A percentile compares a stretch with the other conserved stretches of the same genome.
These are phyloP conservation scores for Ophraella communa DNA, from an alignment of 2,888 invertebrate genomes.

Conservation along the genomic window DNA sequence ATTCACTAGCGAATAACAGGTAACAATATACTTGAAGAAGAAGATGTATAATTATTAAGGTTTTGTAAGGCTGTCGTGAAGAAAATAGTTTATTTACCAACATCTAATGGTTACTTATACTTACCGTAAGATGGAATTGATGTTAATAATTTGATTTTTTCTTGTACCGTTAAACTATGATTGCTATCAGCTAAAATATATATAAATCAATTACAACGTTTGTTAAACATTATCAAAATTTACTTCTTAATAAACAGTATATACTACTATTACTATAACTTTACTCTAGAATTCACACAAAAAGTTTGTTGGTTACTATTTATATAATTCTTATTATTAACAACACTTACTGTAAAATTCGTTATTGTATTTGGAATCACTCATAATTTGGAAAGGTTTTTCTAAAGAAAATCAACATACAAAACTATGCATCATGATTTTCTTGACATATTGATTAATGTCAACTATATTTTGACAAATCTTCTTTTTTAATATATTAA, in stretches of 20 bases:
- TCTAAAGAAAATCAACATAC: background rate
- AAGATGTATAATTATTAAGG: too few relatives aligned
- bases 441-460: background rate
- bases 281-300: too few relatives aligned
- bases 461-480: background rate
- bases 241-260: too few relatives aligned
- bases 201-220: background rate
- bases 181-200: background rate
- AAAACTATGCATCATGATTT: background rate
- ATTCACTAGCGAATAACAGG: too few relatives aligned
- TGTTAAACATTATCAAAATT: too few relatives aligned
- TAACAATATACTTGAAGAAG: too few relatives aligned
- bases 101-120: background rate
- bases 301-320: too few relatives aligned
- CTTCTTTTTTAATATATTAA: background rate
- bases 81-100: background rate
- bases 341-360: background rate
- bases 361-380: background rate
- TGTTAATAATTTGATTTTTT: background rate
- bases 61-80: too few relatives aligned
- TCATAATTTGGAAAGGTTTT: background rate
- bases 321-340: too few relatives aligned
- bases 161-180: background rate
- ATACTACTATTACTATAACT: too few relatives aligned
- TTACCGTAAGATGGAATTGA: background rate